A percentile compares a stretch with the other conserved stretches of the same genome.
Evolutionary conservation across 2,888 invertebrate genomes (phyloP).

Genomic region (Mesorhabditis belari): DNA sequence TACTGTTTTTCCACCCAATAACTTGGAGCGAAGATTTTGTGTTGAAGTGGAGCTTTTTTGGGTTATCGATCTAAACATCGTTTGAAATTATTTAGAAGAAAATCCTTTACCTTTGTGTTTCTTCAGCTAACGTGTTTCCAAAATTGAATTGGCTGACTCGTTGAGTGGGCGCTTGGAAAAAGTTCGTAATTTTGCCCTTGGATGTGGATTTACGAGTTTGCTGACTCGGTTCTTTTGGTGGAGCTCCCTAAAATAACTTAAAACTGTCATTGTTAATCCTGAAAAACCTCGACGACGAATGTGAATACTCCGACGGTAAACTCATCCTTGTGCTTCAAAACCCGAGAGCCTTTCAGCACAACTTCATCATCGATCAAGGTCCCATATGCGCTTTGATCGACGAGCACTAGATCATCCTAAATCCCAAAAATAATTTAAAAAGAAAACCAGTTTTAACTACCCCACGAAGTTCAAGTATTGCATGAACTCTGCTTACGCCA

Average conservation of each 20-base stretch:
- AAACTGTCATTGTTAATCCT: neutral
- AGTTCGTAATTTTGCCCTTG: neutral
- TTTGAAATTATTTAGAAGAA: no score
- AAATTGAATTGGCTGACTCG: neutral
- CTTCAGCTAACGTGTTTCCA: neutral
- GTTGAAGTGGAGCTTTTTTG: no score
- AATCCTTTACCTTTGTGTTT: neutral
- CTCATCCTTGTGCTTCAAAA: neutral
- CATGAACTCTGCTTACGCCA: slow-evolving; percentile 20
- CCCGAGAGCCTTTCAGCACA: neutral
- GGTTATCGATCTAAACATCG: no score
- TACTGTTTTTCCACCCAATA: no score
- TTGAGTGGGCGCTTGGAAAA: neutral
- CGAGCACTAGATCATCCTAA: neutral
- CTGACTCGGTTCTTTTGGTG: no score
- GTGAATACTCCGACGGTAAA: neutral
- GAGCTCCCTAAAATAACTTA: neutral
- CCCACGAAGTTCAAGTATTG: slow-evolving; percentile 6
- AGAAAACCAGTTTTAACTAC: no score
- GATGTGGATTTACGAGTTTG: no score
- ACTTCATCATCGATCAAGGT: neutral
- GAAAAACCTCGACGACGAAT: neutral
- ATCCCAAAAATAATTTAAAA: neutral
- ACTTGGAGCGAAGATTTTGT: no score
- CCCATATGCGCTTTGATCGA: neutral